A percentile compares a stretch with the other conserved stretches of the same genome.
Evolutionary conservation across 1,140 invertebrate genomes (phyloP).

Genomic region (Sogatella furcifera): DNA sequence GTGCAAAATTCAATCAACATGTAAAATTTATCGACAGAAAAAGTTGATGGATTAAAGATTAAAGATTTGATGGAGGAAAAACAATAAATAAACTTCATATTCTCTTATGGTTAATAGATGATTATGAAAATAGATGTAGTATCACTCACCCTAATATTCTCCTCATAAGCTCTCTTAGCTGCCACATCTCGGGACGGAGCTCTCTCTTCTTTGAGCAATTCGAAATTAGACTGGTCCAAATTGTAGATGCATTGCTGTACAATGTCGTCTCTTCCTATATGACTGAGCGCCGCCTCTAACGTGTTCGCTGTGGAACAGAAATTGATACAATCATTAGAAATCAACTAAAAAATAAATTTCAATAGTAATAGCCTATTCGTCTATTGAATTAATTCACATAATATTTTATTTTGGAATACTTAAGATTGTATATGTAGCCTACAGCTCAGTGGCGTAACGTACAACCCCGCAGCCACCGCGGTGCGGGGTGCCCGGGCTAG

Average conservation of each 20-base stretch:
- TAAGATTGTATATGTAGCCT: no score
- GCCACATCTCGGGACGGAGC: slow-evolving; percentile 34
- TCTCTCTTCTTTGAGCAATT: slow-evolving; percentile 41
- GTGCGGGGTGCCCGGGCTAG: no score
- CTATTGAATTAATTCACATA: neutral
- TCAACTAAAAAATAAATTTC: neutral
- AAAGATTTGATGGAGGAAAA: no score
- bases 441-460: no score
- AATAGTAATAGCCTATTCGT: neutral
- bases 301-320: slow-evolving; percentile 36
- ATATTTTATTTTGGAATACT: neutral
- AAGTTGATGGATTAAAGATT: no score
- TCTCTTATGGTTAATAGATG: no score
- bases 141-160: neutral
- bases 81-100: no score
- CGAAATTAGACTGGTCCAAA: slow-evolving; percentile 42
- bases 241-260: slow-evolving; percentile 49
- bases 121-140: no score
- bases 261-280: slow-evolving; percentile 48
- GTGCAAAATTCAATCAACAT: no score
- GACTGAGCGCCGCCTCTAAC: slow-evolving; percentile 45
- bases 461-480: no score
- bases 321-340: slow-evolving; percentile 6
- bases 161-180: slow-evolving; percentile 19
- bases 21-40: no score